phyloP scores from a whole-genome alignment of 2,888 invertebrate species.

The Poecilobothrus nobilitatus region DNA sequence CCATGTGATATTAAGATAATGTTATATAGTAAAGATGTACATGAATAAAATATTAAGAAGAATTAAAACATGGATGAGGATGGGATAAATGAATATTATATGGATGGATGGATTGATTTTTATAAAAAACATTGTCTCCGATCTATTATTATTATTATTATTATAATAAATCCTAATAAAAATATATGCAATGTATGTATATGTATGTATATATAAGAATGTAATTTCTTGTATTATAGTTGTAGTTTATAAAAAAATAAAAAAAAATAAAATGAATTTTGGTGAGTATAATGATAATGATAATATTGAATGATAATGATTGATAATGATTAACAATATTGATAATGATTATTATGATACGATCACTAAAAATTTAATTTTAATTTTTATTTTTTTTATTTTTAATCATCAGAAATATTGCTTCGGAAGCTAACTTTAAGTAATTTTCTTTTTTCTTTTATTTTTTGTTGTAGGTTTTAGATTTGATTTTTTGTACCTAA shows the following conservation, averaged over 20 bases:
- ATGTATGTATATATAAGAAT: too few species aligned
- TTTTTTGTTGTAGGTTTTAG: neutral
- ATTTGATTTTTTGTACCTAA: too few species aligned
- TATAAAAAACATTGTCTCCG: too few species aligned
- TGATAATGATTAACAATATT: neutral
- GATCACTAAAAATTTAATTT: neutral
- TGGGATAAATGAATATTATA: too few species aligned
- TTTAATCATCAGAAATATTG: neutral
- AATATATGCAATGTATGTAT: neutral
- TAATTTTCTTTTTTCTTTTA: neutral
- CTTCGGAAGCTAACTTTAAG: neutral
- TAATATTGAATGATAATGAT: neutral
- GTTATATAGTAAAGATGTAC: neutral
- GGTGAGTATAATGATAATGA: neutral
- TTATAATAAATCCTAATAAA: neutral
- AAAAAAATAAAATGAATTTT: too few species aligned
- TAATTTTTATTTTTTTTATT: neutral
- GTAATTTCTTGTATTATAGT: too few species aligned
- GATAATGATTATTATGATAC: neutral
- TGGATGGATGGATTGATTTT: too few species aligned
- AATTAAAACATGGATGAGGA: neutral
- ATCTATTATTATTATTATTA: too few species aligned
- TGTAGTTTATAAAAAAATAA: too few species aligned
- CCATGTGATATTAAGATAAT: neutral
- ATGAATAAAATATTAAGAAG: slow-evolving; percentile 4